Conservation (phyloP, 1,140 invertebrate species). For the Ectropis grisescens region DNA sequence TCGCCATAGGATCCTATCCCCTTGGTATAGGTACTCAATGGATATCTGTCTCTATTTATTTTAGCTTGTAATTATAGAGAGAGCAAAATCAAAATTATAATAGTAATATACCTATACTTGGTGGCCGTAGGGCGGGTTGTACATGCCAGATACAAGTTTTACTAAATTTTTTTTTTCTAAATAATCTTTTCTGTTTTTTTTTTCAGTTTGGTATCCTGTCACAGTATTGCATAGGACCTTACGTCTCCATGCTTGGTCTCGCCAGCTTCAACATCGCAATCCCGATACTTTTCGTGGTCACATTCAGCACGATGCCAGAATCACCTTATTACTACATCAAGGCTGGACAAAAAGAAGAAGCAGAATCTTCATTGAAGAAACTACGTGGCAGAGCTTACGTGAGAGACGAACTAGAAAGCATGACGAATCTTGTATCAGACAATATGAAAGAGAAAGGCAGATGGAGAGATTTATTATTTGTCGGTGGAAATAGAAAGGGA, state of each 20-base stretch:
- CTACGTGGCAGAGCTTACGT: constrained; percentile 74
- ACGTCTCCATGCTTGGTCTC: constrained; percentile 71
- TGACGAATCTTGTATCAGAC: constrained; percentile 72
- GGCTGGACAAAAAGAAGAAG: constrained; percentile 72
- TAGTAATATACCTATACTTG: too few species aligned
- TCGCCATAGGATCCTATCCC: too few species aligned
- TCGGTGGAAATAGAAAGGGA: constrained; percentile 74
- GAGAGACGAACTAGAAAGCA: constrained; percentile 73
- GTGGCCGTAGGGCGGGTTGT: too few species aligned
- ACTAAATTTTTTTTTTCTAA: too few species aligned
- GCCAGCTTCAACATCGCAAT: constrained; percentile 72
- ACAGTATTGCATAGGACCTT: constrained; percentile 76
- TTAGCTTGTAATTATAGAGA: too few species aligned
- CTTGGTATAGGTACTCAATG: too few species aligned
- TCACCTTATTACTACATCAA: constrained; percentile 80
- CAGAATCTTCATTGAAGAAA: constrained; percentile 72
- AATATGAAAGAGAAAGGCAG: constrained; percentile 67
- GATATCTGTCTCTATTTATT: too few species aligned
- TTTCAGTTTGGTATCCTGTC: constrained; percentile 77
- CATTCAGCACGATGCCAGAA: constrained; percentile 81
- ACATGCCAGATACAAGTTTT: too few species aligned
- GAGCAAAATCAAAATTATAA: too few species aligned
- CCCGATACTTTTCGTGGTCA: constrained; percentile 73
- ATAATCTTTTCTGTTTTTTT: too few species aligned
- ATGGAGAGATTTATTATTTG: constrained; percentile 72